Conservation (phyloP, 2,888 invertebrate genomes). For the Aleiodes testaceus region DNA sequence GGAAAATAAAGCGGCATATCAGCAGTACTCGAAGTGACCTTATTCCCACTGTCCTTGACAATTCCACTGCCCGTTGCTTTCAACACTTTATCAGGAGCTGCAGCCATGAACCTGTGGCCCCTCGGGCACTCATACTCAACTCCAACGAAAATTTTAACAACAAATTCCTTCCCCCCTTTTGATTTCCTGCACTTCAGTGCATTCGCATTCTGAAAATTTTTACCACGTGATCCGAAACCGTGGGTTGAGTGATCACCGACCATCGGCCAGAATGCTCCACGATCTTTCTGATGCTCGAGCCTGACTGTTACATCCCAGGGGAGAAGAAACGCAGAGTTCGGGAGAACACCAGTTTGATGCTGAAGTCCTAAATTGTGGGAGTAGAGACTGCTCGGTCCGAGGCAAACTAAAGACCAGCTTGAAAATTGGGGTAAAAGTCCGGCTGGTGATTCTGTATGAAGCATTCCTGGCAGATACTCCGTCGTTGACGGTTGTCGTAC, state of each 20-base stretch:
- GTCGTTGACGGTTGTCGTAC: slow-evolving; percentile 86
- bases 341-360: slow-evolving; percentile 93
- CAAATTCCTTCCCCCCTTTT: slow-evolving; percentile 71
- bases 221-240: slow-evolving; percentile 63
- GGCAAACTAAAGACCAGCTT: slow-evolving; percentile 92
- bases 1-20: slow-evolving; percentile 93
- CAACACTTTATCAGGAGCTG: slow-evolving; percentile 87
- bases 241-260: slow-evolving; percentile 67
- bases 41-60: slow-evolving; percentile 87
- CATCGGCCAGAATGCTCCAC: slow-evolving; percentile 70
- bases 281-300: slow-evolving; percentile 72
- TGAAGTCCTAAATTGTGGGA: slow-evolving; percentile 89
- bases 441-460: slow-evolving; percentile 85
- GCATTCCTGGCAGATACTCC: slow-evolving; percentile 93
- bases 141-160: slow-evolving; percentile 93
- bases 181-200: slow-evolving; percentile 70
- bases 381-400: slow-evolving; percentile 93
- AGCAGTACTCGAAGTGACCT: slow-evolving; percentile 81
- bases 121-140: slow-evolving; percentile 97
- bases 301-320: slow-evolving; percentile 93
- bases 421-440: slow-evolving; percentile 89
- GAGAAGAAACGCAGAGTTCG: slow-evolving; percentile 90
- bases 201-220: slow-evolving; percentile 67
- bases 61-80: slow-evolving; percentile 82
- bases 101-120: slow-evolving; percentile 97